These are phyloP conservation scores for Trachythela sp. DNA, from an alignment of 64 coral and sea anemone species.

Conservation along the genomic window DNA sequence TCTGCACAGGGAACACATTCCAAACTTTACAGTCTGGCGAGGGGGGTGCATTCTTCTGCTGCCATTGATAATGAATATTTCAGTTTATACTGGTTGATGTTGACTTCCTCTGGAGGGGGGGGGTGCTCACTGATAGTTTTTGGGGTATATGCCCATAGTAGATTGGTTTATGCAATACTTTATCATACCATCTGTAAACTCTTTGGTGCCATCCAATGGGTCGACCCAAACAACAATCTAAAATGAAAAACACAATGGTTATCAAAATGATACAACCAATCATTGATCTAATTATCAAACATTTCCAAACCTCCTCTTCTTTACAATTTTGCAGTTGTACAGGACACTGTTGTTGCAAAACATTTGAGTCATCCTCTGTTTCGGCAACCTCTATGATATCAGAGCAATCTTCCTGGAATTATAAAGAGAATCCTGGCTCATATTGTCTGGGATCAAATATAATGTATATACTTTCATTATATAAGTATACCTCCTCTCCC, in stretches of 20 bases:
- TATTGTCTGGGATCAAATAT: background rate
- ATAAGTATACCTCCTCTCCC: conserved; percentile 93
- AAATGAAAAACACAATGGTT: background rate
- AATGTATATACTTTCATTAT: background rate
- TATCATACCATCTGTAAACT: conserved; percentile 88
- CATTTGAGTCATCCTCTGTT: conserved; percentile 5
- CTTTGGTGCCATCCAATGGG: conserved; percentile 94
- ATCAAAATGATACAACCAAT: background rate
- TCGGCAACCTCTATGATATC: conserved; percentile 15
- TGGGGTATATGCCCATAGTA: background rate
- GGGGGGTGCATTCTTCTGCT: too few relatives aligned
- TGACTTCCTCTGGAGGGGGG: too few relatives aligned
- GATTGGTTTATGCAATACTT: too few relatives aligned
- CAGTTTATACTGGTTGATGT: too few relatives aligned
- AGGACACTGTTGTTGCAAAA: conserved; percentile 3
- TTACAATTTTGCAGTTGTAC: background rate
- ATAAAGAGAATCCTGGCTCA: background rate
- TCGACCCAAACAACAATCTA: conserved; percentile 96
- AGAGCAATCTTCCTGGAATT: background rate
- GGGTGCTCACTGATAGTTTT: background rate
- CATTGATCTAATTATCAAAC: background rate
- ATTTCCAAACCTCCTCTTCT: background rate
- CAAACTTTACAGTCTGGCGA: too few relatives aligned
- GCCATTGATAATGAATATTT: too few relatives aligned
- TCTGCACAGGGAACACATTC: too few relatives aligned